phyloP scores from a whole-genome alignment of 2,797 vertebrate species.

The Masticophis lateralis region DNA sequence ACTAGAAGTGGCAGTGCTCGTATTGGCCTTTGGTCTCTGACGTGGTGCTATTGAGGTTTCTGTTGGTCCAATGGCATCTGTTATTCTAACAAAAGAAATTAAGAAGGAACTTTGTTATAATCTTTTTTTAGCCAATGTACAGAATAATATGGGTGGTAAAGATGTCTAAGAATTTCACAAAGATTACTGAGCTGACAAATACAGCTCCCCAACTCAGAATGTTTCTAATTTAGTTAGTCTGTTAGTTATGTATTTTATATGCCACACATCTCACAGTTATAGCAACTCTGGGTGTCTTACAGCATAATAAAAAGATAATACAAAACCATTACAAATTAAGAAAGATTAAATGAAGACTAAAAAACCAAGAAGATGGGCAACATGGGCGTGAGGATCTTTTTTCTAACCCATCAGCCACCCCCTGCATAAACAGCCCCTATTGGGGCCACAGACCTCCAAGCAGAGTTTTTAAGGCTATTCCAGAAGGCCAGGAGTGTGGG shows the following conservation, averaged over 20 bases:
- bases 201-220: not conserved
- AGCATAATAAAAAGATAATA: not conserved
- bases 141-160: not conserved
- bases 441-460: not conserved
- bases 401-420: not conserved
- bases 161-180: not conserved
- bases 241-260: too few relatives aligned
- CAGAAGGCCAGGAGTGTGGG: not conserved
- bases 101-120: not conserved
- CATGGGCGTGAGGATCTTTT: too few relatives aligned
- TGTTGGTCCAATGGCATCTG: conserved; percentile 91
- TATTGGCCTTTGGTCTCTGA: conserved; percentile 91
- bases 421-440: not conserved
- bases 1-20: conserved; percentile 71
- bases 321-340: not conserved
- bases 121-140: not conserved
- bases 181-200: not conserved
- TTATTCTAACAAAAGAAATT: conserved; percentile 78
- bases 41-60: conserved; percentile 97
- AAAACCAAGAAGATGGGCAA: too few relatives aligned
- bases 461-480: not conserved
- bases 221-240: not conserved
- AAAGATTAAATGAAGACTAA: not conserved
- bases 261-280: not conserved
- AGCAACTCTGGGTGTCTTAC: not conserved